Evolutionary conservation across 2,113 vertebrate species (phyloP), one percentile per base, ranked within the genome.

Genomic region (Rhagologus leucostigma): DNA sequence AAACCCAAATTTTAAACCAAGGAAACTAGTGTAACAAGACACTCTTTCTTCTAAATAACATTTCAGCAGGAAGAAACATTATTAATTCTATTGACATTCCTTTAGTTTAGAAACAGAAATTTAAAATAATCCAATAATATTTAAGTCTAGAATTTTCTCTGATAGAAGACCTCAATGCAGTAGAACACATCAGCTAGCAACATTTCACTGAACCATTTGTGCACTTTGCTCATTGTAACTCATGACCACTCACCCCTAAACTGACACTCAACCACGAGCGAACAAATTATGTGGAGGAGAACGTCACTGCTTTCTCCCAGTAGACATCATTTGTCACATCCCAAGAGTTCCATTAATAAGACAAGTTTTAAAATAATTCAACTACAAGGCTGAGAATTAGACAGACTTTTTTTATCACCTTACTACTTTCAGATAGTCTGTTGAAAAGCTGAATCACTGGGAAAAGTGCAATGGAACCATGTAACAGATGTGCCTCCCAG

Each of bases 301-400:
- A 29, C 4, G 0, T 52, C 35, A 84, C 7, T 0, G 0, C 22
- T 78, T 75, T 60, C 47, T 87, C 75, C 27, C 42, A 73, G 18
- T 1, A 62, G 73, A 64, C 23, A 30, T 62, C 33, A 24, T 46
- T 33, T 65, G 32, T 59, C 24, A 82, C 17, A 49, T 44, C 52
- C 17, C 46, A 71, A 16, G 56, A 77, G 35, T 30, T 42, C n/a
- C 26, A 79, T 71, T 52, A 78, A 88, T 76, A 83, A 62, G 23
- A 35, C 49, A 65, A 71, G 53, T 52, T 95, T 73, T 56, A 64
- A 94, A 94, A 56, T 71, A 73, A 76, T 85, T 90, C 53, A 73
- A 24, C 29, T 35, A 44, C 2, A 80, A 92, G 20, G 13, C 1
- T 53, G n/a, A 64, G 50, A 94, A 80, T 52, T 46, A 65, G 33